Base-by-base conservation (phyloP, 2,797 vertebrate species). In the Tamandua tetradactyla region DNA sequence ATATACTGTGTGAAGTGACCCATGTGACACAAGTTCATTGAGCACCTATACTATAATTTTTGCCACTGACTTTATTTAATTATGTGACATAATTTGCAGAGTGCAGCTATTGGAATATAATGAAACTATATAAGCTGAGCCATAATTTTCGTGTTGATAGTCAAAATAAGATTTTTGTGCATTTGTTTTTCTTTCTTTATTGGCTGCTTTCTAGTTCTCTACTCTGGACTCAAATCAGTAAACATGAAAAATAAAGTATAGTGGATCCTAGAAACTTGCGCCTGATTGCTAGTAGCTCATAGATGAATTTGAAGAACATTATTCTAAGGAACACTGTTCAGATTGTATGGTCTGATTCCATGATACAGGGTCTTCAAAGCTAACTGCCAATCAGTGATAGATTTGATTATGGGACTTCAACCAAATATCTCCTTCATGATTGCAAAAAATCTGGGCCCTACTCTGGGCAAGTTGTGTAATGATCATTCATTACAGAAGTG, bases 71-170 rank as follows among this genome's bases (percentile, higher is more conserved):
- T 35, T 92, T 49, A 57, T 57, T 93, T 92, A 92, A 80, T 7
- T 78, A 20, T 64, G 83, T 93, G 64, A 61, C 72, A 87, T 84
- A 84, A 93, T 93, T 80, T 94, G 88, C 94, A 90, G 62, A 37
- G 20, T 52, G 8, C 75, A 93, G 23, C 52, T 81, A 42, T 35
- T 85, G 55, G 30, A 18, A 35, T 93, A 49, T 75, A 88, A 85
- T 85, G 94, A 91, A 95, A 35, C 59, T 74, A 18, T 87, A 75
- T 93, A 90, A 74, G 66, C 49, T 71, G 15, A 84, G 84, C 62
- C 44, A 40, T 84, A 88, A 76, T 96, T 92, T 91, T 94, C 64
- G 89, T 82, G 42, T 61, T 91, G 55, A 88, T 93, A 89, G 96
- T 95, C 30, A 93, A 57, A 80, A 85, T 94, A 85, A 93, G 37